phyloP scores from a whole-genome alignment of 2,888 invertebrate genomes.

The Drosophila buzzatii region DNA sequence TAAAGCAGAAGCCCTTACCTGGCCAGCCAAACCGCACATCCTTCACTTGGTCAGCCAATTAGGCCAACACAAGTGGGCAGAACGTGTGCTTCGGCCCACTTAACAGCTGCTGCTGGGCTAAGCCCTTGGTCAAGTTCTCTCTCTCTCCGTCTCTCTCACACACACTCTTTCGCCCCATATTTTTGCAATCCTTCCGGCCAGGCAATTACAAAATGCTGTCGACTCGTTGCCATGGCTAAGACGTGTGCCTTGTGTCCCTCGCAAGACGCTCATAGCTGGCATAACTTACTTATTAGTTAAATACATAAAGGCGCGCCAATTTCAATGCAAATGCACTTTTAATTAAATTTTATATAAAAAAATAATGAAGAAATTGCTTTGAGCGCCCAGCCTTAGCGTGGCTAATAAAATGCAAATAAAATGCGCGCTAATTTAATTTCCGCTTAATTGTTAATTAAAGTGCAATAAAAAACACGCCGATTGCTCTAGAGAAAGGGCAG shows the following conservation, averaged over 20 bases:
- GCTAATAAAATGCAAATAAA: constrained; percentile 43
- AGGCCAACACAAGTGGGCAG: constrained; percentile 64
- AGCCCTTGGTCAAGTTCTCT: constrained; percentile 28
- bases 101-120: constrained; percentile 21
- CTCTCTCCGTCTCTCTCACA: not conserved
- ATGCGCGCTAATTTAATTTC: constrained; percentile 56
- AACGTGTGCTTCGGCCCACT: constrained; percentile 49
- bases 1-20: constrained; percentile 13
- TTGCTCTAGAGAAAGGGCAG: constrained; percentile 15
- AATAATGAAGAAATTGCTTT: constrained; percentile 8
- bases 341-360: constrained; percentile 60
- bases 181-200: not conserved
- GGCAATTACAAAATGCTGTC: constrained; percentile 53
- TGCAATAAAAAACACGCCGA: constrained; percentile 56
- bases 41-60: constrained; percentile 65
- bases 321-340: constrained; percentile 71
- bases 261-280: constrained; percentile 8
- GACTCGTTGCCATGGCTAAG: constrained; percentile 49
- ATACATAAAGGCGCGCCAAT: constrained; percentile 43
- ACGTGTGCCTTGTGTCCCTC: constrained; percentile 22
- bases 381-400: not conserved
- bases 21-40: constrained; percentile 20
- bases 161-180: not conserved
- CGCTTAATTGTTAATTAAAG: constrained; percentile 68
- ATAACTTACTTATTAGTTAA: constrained; percentile 64